Percentiles rank a stretch among this genome's conserved stretches.
These are phyloP conservation scores for Barbus barbus DNA, from an alignment of 2,113 vertebrate genomes.

Conservation along the genomic window DNA sequence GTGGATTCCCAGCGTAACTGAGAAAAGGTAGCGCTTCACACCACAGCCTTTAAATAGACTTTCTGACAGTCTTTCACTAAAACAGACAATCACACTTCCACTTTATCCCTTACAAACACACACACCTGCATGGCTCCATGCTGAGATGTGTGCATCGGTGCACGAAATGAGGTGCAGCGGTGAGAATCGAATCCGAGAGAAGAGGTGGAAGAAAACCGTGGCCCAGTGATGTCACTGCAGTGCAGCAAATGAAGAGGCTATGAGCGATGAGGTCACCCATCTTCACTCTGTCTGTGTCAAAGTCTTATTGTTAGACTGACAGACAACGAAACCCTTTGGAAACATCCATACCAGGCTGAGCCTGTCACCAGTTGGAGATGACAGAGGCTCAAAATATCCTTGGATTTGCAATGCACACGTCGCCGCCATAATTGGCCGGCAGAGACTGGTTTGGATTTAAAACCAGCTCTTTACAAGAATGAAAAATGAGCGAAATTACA, in stretches of 20 bases:
- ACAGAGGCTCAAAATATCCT: neutral
- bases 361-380: constrained; percentile 16
- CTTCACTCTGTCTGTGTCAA: constrained; percentile 12
- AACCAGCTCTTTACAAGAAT: neutral
- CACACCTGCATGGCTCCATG: constrained; percentile 11
- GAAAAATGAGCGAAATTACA: constrained; percentile 34
- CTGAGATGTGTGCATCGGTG: constrained; percentile 11
- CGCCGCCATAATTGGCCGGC: neutral
- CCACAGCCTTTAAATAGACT: constrained; percentile 20
- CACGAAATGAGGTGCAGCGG: constrained; percentile 34
- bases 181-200: neutral
- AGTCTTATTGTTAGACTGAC: constrained; percentile 39
- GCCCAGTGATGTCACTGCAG: constrained; percentile 11
- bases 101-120: constrained; percentile 1
- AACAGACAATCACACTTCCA: constrained; percentile 3
- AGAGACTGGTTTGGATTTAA: neutral
- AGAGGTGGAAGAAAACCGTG: neutral
- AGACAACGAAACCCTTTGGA: constrained; percentile 21
- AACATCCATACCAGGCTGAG: constrained; percentile 3
- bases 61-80: constrained; percentile 18
- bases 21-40: constrained; percentile 21
- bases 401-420: neutral
- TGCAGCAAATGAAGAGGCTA: constrained; percentile 5
- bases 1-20: neutral
- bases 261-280: constrained; percentile 27